phyloP scores from a whole-genome alignment of 2,113 vertebrate species.

The Malaclemys terrapin region DNA sequence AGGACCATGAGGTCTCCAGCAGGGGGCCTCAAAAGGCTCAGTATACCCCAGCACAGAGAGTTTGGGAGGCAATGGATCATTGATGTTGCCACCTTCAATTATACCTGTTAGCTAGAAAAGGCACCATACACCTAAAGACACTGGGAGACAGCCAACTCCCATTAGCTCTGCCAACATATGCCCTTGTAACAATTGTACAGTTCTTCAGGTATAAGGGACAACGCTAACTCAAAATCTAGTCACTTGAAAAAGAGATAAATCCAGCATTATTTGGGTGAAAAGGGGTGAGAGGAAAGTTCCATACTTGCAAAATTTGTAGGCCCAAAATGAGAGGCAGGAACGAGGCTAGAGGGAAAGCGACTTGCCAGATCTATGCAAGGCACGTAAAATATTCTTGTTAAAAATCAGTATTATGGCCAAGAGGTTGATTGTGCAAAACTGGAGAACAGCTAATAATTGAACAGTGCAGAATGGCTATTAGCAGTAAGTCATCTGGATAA shows the following conservation, averaged over 20 bases:
- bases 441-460: neutral
- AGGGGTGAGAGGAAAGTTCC: neutral
- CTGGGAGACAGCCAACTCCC: neutral
- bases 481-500: neutral
- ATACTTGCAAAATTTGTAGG: neutral
- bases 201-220: neutral
- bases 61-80: neutral
- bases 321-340: neutral
- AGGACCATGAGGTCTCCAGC: neutral
- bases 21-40: neutral
- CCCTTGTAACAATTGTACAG: neutral
- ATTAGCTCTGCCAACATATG: neutral
- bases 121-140: neutral
- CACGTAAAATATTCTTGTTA: fast-evolving
- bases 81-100: neutral
- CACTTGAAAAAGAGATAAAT: neutral
- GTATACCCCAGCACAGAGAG: neutral
- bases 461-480: neutral
- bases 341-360: neutral
- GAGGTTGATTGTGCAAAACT: neutral
- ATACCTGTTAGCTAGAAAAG: neutral
- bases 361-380: neutral
- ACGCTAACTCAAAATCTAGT: neutral
- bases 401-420: neutral
- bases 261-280: neutral